A percentile compares a stretch with the other conserved stretches of the same genome.
Evolutionary conservation across 1,140 invertebrate species (phyloP).

Genomic region (Rhopalosiphum maidis): DNA sequence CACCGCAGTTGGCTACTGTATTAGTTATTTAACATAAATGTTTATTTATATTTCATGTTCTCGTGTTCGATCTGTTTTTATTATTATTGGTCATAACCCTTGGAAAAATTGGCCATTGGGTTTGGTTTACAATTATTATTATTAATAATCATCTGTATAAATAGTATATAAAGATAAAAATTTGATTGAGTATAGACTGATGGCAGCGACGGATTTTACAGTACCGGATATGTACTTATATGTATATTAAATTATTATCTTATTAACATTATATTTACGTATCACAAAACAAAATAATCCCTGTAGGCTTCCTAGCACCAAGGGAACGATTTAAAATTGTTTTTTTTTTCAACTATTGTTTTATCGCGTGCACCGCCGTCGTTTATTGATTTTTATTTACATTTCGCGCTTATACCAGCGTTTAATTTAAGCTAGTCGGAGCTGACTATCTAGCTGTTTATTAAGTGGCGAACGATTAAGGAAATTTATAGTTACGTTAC

Average conservation of each 20-base stretch:
- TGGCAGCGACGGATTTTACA: background rate
- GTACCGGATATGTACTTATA: too few relatives aligned
- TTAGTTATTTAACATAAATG: background rate
- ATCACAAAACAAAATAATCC: background rate
- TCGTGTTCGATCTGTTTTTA: background rate
- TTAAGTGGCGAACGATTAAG: background rate
- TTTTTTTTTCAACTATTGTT: background rate
- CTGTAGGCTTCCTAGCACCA: background rate
- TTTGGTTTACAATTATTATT: background rate
- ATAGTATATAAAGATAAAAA: too few relatives aligned
- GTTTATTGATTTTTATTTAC: background rate
- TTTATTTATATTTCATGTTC: background rate
- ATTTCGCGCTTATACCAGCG: background rate
- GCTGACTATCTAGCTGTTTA: background rate
- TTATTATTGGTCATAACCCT: background rate
- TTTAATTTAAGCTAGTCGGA: too few relatives aligned
- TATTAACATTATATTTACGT: background rate
- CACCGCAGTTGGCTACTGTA: background rate
- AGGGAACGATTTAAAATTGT: background rate
- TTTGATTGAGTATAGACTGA: background rate
- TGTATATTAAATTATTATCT: background rate
- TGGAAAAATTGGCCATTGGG: background rate
- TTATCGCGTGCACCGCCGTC: too few relatives aligned
- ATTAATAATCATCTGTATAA: too few relatives aligned
- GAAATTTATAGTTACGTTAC: background rate